Conservation (phyloP, 2,113 vertebrate genomes). For the Cinclus cinclus region DNA sequence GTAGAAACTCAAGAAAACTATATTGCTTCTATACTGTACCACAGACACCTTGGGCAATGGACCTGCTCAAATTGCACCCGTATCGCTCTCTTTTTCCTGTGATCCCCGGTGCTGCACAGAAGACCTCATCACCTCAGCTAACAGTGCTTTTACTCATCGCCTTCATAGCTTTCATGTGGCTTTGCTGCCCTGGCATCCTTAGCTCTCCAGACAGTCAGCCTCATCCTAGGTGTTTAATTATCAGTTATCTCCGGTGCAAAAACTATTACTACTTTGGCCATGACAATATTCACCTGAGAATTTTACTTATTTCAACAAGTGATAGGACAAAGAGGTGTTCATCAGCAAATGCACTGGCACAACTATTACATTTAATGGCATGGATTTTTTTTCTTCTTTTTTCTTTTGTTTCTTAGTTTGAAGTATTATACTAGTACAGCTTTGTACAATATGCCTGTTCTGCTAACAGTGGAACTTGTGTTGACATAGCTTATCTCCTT, state of each 20-base stretch:
- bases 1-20: neutral
- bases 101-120: neutral
- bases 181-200: neutral
- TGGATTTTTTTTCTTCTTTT: neutral
- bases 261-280: neutral
- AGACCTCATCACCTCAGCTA: neutral
- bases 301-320: neutral
- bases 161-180: neutral
- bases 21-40: neutral
- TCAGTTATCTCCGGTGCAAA: neutral
- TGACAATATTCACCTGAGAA: neutral
- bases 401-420: neutral
- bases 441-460: neutral
- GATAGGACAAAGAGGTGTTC: neutral
- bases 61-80: neutral
- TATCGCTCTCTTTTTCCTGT: neutral
- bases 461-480: neutral
- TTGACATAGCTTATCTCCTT: neutral
- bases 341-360: neutral
- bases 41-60: neutral
- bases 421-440: neutral
- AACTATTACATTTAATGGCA: neutral
- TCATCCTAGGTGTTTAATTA: neutral
- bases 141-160: rapidly evolving
- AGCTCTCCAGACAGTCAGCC: neutral